phyloP scores from a whole-genome alignment of 2,113 vertebrate species.

The Myotis yumanensis region DNA sequence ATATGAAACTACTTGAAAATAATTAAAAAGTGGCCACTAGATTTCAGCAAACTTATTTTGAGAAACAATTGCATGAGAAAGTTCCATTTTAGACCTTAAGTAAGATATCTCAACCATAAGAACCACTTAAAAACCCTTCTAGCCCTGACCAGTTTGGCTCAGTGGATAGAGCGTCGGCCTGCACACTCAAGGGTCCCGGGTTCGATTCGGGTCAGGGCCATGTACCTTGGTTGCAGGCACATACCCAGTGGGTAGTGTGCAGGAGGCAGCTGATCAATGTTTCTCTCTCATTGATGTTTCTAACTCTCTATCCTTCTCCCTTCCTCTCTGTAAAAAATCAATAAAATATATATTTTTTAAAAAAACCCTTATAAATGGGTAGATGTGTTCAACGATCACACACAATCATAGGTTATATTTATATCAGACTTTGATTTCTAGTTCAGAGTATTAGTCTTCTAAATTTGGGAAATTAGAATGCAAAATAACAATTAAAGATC shows the following conservation, averaged over 20 bases:
- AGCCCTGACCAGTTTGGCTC: neutral
- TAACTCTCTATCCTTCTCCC: too few relatives aligned
- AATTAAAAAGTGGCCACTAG: neutral
- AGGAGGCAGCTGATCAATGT: too few relatives aligned
- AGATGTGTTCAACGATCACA: neutral
- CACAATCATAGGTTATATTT: neutral
- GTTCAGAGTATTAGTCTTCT: neutral
- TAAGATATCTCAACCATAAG: neutral
- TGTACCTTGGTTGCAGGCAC: too few relatives aligned
- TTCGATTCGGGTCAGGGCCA: too few relatives aligned
- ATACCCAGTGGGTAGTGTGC: too few relatives aligned
- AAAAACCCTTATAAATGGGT: neutral
- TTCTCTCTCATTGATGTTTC: too few relatives aligned
- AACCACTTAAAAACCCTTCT: neutral
- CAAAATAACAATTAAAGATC: neutral
- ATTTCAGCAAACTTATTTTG: neutral
- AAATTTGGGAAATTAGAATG: neutral
- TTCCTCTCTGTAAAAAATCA: too few relatives aligned
- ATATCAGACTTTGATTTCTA: neutral
- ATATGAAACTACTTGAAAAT: slow-evolving; percentile 23
- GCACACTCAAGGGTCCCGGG: too few relatives aligned
- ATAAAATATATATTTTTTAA: too few relatives aligned
- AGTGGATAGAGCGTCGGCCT: too few relatives aligned
- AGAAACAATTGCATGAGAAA: neutral
- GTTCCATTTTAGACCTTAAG: neutral